Conservation (phyloP, 2,888 invertebrate genomes). For the Nymphalis c-album region DNA sequence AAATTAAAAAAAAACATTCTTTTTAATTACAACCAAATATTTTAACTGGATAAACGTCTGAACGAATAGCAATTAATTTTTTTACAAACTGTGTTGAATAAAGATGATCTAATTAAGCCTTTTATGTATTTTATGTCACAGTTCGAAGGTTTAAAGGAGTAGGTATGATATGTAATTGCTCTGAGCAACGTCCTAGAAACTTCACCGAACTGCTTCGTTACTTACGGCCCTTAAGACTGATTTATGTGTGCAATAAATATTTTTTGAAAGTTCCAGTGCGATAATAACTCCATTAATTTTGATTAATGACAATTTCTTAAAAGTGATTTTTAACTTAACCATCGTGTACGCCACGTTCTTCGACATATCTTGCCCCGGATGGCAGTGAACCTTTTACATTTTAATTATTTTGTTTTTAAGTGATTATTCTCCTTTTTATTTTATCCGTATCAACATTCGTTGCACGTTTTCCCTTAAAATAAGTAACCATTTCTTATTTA, state of each 20-base stretch:
- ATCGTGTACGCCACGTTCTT: slow-evolving; percentile 45
- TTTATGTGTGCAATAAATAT: slow-evolving; percentile 78
- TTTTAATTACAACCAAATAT: background rate
- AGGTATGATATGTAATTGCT: slow-evolving; percentile 49
- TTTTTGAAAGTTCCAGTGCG: slow-evolving; percentile 80
- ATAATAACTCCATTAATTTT: slow-evolving; percentile 82
- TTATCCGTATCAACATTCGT: slow-evolving; percentile 45
- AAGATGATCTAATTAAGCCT: slow-evolving; percentile 24
- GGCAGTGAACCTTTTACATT: slow-evolving; percentile 59
- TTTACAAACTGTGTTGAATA: background rate
- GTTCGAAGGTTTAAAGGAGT: slow-evolving; percentile 24
- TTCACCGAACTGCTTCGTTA: slow-evolving; percentile 69
- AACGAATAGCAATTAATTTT: background rate
- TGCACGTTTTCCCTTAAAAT: slow-evolving; percentile 5
- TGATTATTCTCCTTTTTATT: slow-evolving; percentile 65
- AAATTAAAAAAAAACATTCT: background rate
- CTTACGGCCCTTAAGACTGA: slow-evolving; percentile 74
- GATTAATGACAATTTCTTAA: slow-evolving; percentile 80
- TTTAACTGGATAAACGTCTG: background rate
- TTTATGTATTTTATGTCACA: slow-evolving; percentile 16
- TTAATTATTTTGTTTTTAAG: slow-evolving; percentile 65
- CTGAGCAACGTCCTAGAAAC: slow-evolving; percentile 74
- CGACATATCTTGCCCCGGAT: slow-evolving; percentile 60
- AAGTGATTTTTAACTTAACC: slow-evolving; percentile 73
- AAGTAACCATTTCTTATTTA: background rate